Evolutionary conservation across 2,888 invertebrate genomes (phyloP).

Genomic region (Geophilus truncorum): DNA sequence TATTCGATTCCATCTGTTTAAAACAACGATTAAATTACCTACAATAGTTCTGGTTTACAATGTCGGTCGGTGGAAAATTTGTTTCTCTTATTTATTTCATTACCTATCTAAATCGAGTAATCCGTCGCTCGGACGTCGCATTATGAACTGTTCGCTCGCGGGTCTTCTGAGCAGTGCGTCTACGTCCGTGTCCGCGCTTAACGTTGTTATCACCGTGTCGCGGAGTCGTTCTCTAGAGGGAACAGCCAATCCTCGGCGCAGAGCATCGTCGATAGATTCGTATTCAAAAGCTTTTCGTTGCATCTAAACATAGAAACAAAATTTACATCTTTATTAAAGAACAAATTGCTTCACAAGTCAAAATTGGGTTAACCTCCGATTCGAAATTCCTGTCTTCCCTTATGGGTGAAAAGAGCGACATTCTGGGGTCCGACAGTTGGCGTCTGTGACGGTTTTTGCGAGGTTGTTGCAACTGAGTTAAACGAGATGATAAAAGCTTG

Average conservation of each 20-base stretch:
- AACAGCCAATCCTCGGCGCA: constrained; percentile 35
- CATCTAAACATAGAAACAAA: constrained; percentile 43
- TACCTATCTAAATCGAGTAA: constrained; percentile 28
- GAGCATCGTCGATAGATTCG: constrained; percentile 49
- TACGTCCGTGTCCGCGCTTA: constrained; percentile 37
- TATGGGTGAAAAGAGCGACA: constrained; percentile 54
- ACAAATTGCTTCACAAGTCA: too few species aligned
- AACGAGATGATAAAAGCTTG: constrained; percentile 35
- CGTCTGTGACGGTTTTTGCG: constrained; percentile 48
- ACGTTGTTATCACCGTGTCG: constrained; percentile 41
- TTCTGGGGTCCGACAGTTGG: constrained; percentile 55
- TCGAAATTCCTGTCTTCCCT: constrained; percentile 53
- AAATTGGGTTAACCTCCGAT: constrained; percentile 43
- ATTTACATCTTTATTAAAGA: constrained; percentile 41
- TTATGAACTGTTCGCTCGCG: constrained; percentile 29
- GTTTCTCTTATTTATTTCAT: constrained; percentile 33
- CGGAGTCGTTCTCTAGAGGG: constrained; percentile 35
- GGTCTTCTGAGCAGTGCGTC: constrained; percentile 15
- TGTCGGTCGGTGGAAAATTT: too few species aligned
- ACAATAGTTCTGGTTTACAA: constrained; percentile 1
- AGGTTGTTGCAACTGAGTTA: constrained; percentile 37
- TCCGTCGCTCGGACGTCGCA: constrained; percentile 33
- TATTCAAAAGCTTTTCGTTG: constrained; percentile 51
- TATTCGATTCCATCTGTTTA: constrained; percentile 27
- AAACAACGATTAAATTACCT: not conserved